phyloP scores from a whole-genome alignment of 2,797 vertebrate species.

The Halcyon leucocephala region DNA sequence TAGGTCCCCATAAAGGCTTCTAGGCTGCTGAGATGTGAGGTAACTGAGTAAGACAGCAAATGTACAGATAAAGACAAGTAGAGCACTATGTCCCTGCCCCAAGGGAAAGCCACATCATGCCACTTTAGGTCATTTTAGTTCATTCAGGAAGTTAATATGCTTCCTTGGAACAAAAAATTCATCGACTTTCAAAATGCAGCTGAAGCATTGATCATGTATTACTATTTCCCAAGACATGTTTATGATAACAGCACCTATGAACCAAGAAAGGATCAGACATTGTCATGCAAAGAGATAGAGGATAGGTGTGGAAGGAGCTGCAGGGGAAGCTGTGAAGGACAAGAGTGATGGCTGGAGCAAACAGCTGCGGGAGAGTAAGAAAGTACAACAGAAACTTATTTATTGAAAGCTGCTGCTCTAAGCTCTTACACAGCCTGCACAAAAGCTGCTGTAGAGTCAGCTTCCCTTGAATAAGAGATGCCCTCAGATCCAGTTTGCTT shows the following conservation, averaged over 20 bases:
- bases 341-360: not conserved
- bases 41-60: not conserved
- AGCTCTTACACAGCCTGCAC: not conserved
- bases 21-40: not conserved
- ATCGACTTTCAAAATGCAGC: not conserved
- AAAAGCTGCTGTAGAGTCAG: not conserved
- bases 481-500: not conserved
- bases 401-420: not conserved
- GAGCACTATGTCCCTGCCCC: not conserved
- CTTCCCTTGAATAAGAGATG: not conserved
- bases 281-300: not conserved
- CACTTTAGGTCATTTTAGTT: not conserved
- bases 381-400: not conserved
- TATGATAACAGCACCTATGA: not conserved
- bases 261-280: not conserved
- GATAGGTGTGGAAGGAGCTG: not conserved
- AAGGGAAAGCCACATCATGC: not conserved
- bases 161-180: not conserved
- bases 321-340: not conserved
- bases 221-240: not conserved
- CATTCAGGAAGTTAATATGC: not conserved
- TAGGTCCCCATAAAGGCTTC: not conserved
- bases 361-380: not conserved
- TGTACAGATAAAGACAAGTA: not conserved
- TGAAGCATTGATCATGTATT: fast-evolving